phyloP scores from a whole-genome alignment of 2,113 vertebrate species.

The Laticauda laticaudata region DNA sequence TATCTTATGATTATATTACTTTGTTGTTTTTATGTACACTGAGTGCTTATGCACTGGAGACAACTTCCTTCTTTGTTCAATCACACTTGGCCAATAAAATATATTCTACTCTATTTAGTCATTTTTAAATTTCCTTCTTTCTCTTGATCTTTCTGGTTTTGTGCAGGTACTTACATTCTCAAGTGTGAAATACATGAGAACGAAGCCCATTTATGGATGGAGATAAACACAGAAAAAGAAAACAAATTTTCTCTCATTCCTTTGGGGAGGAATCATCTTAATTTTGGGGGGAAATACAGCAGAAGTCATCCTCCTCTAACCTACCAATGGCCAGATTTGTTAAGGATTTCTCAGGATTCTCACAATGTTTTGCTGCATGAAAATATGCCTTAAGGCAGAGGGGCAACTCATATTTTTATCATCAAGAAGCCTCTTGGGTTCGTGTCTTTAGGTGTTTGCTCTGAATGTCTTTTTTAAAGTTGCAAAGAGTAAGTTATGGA shows the following conservation, averaged over 20 bases:
- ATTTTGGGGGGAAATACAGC: neutral
- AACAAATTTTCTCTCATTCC: neutral
- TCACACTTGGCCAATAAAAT: no score
- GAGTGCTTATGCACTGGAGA: no score
- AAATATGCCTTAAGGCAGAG: neutral
- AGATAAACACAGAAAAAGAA: neutral
- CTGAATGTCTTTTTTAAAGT: conserved; percentile 37
- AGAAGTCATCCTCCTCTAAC: neutral
- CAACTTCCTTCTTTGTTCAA: no score
- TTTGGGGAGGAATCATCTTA: neutral
- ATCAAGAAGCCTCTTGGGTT: conserved; percentile 21
- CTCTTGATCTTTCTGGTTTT: neutral
- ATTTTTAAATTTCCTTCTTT: neutral
- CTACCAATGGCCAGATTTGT: neutral
- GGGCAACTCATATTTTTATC: conserved; percentile 11
- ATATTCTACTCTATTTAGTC: no score
- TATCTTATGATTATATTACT: no score
- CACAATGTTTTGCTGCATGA: neutral
- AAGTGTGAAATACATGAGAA: neutral
- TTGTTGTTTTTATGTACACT: no score
- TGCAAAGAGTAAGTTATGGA: conserved; percentile 19
- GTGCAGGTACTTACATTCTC: neutral
- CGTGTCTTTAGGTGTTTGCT: conserved; percentile 50
- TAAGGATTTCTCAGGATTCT: neutral
- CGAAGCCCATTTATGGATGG: neutral